A percentile compares a stretch with the other conserved stretches of the same genome.
Conservation (phyloP, 2,113 vertebrate species). For the Dicaeum eximium region DNA sequence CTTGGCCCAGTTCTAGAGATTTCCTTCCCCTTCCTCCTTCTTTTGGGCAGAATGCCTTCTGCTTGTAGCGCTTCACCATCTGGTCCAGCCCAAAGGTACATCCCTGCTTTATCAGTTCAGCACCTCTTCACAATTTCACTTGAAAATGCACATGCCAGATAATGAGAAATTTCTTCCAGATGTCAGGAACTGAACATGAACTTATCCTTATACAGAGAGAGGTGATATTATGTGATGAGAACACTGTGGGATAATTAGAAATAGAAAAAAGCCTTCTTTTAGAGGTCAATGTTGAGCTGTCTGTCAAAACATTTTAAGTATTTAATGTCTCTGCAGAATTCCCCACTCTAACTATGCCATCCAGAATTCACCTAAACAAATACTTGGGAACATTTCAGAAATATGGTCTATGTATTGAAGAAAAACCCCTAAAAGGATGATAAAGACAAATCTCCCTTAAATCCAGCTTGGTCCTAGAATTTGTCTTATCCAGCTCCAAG, state of each 20-base stretch:
- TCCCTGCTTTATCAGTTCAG: slow-evolving; percentile 11
- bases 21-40: background rate
- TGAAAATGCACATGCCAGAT: background rate
- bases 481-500: background rate
- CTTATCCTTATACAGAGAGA: background rate
- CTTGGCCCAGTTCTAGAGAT: background rate
- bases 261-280: background rate
- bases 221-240: background rate
- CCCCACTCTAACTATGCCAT: background rate
- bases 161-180: slow-evolving; percentile 31
- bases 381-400: background rate
- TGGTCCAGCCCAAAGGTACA: background rate
- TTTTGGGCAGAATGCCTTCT: background rate
- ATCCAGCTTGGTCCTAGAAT: background rate
- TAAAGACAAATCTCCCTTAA: background rate
- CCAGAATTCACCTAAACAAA: background rate
- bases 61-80: background rate
- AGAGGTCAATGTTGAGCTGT: background rate
- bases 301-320: background rate
- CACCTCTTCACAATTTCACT: background rate
- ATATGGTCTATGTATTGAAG: background rate
- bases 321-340: background rate
- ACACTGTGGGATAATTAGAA: background rate
- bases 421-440: background rate
- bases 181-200: background rate